Conservation (phyloP, 2,113 vertebrate species). For the Pipra filicauda region DNA sequence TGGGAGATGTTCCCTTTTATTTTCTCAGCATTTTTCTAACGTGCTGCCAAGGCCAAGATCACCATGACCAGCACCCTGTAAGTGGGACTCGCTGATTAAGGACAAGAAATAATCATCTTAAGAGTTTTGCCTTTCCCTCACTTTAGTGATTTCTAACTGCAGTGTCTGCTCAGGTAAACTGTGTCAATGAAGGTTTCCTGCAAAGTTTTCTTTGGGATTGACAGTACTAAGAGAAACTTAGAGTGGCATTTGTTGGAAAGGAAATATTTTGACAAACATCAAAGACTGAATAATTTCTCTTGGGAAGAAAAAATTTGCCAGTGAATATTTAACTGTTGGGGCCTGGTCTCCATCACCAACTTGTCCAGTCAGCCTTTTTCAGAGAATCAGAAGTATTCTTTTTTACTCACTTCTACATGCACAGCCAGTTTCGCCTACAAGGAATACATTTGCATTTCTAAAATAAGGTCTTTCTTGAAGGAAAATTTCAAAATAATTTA, state of each 20-base stretch:
- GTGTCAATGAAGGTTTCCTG: neutral
- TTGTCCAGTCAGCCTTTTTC: neutral
- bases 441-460: rapidly evolving
- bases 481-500: neutral
- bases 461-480: neutral
- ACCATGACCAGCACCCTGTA: neutral
- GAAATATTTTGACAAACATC: neutral
- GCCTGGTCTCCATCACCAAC: neutral
- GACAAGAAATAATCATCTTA: neutral
- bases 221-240: neutral
- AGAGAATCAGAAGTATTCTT: neutral
- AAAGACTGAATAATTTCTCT: neutral
- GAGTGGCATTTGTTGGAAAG: neutral
- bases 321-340: neutral
- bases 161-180: neutral
- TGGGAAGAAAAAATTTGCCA: neutral
- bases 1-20: neutral
- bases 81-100: neutral
- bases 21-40: neutral
- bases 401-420: neutral
- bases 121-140: neutral
- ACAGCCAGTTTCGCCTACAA: neutral
- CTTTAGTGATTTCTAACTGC: neutral
- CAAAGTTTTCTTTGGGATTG: neutral
- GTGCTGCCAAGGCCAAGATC: neutral